Conservation (phyloP, 2,888 invertebrate species). For the Stramonita haemastoma region DNA sequence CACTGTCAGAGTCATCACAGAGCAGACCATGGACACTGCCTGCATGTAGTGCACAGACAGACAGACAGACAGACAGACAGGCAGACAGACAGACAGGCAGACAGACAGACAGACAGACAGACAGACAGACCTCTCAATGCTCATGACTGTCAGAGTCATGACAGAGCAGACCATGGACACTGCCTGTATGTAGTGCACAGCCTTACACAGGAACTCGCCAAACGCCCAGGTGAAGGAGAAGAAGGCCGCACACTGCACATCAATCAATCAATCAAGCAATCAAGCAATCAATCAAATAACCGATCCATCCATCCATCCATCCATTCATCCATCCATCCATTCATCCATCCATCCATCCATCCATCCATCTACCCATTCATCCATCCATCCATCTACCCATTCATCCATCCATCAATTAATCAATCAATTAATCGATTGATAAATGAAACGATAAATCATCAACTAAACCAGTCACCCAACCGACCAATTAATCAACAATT, state of each 20-base stretch:
- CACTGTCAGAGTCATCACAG: no score
- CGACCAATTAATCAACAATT: no score
- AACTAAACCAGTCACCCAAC: no score
- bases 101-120: not conserved
- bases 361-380: not conserved
- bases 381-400: not conserved
- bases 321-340: not conserved
- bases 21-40: no score
- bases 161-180: slow-evolving; percentile 86
- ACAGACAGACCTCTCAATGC: slow-evolving; percentile 83
- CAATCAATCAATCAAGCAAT: not conserved
- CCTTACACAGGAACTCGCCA: slow-evolving; percentile 84
- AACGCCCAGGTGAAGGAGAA: slow-evolving; percentile 85
- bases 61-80: slow-evolving; percentile 11
- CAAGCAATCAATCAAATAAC: not conserved
- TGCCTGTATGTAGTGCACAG: slow-evolving; percentile 85
- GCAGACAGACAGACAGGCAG: not conserved
- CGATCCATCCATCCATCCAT: not conserved
- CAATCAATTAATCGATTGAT: not conserved
- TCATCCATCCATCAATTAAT: not conserved
- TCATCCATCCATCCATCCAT: not conserved
- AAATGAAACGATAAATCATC: no score
- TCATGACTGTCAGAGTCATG: slow-evolving; percentile 85
- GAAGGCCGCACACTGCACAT: slow-evolving; percentile 82
- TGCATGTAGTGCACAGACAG: no score